Evolutionary conservation across 2,113 vertebrate genomes (phyloP).

Genomic region (Ancistrus triradiatus): DNA sequence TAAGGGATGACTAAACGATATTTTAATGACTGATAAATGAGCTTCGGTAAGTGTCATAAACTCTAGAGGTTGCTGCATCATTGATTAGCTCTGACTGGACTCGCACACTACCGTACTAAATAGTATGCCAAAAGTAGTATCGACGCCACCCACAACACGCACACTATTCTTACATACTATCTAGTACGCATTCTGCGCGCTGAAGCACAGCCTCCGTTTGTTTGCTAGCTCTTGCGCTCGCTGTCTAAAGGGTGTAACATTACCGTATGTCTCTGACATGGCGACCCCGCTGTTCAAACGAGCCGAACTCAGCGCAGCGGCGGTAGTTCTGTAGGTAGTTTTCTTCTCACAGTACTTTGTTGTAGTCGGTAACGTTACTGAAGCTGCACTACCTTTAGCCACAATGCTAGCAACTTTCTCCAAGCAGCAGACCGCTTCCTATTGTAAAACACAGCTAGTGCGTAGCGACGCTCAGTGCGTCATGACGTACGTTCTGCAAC

Average conservation of each 20-base stretch:
- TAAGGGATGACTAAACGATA: no score
- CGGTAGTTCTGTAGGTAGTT: no score
- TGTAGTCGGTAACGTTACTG: slow-evolving; percentile 9
- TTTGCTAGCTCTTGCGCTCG: slow-evolving; percentile 18
- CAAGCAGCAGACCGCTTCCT: slow-evolving; percentile 47
- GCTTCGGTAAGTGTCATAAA: no score
- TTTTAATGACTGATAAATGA: no score
- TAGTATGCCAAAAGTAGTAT: not conserved
- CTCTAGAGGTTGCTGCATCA: not conserved
- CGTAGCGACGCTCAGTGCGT: slow-evolving; percentile 34
- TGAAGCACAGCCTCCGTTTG: not conserved
- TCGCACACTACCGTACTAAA: not conserved
- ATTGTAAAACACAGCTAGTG: slow-evolving; percentile 34
- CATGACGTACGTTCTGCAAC: slow-evolving; percentile 22
- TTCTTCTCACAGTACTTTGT: slow-evolving; percentile 4
- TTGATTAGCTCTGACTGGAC: not conserved
- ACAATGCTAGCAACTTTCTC: slow-evolving; percentile 45
- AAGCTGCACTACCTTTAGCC: slow-evolving; percentile 39
- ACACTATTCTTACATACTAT: not conserved
- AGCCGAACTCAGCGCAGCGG: slow-evolving; percentile 40
- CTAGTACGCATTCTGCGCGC: not conserved
- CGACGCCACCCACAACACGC: no score
- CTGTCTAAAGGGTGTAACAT: slow-evolving; percentile 25
- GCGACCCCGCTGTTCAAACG: slow-evolving; percentile 49
- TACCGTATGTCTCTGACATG: slow-evolving; percentile 81